phyloP scores from a whole-genome alignment of 1,140 invertebrate genomes.

The Penaeus indicus region DNA sequence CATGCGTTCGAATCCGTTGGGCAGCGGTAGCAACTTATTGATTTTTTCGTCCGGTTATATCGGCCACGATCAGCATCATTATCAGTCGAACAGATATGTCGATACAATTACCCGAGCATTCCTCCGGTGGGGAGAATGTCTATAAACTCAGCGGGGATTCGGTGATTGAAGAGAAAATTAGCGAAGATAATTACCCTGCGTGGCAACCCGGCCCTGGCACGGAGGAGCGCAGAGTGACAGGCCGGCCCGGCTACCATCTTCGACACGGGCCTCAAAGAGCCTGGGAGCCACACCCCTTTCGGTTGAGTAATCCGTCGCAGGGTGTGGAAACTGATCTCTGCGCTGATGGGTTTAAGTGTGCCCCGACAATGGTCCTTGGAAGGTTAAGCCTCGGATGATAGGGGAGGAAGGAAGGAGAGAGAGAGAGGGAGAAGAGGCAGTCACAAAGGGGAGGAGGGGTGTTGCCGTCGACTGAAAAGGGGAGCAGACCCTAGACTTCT shows the following conservation, averaged over 20 bases:
- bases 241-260: not conserved
- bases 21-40: not conserved
- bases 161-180: not conserved
- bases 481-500: not conserved
- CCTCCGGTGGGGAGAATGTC: not conserved
- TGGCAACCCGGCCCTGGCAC: not conserved
- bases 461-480: not conserved
- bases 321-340: conserved; percentile 2
- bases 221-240: conserved; percentile 13
- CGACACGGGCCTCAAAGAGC: not conserved
- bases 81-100: no score
- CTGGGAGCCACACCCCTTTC: not conserved
- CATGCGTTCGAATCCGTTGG: not conserved
- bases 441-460: not conserved
- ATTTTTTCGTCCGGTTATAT: not conserved
- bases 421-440: not conserved
- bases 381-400: conserved; percentile 11
- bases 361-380: not conserved
- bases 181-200: not conserved
- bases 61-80: no score
- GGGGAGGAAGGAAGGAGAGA: not conserved
- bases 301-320: not conserved
- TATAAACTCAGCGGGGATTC: not conserved
- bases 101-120: not conserved
- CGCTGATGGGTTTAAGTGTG: not conserved